Conservation (phyloP, 2,888 invertebrate genomes). For the Mellilla xanthometata region DNA sequence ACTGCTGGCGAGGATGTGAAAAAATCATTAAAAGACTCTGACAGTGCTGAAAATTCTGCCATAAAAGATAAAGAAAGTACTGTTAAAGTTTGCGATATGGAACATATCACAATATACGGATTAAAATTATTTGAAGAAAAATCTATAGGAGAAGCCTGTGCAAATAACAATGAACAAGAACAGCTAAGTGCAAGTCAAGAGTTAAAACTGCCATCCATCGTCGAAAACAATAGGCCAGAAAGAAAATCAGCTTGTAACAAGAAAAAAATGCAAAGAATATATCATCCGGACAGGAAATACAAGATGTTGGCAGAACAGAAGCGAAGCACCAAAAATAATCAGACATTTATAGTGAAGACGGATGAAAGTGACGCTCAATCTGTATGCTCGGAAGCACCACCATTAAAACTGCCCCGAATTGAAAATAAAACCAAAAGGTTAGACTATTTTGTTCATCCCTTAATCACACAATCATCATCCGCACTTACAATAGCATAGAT, state of each 20-base stretch:
- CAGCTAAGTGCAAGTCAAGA: conserved; percentile 21
- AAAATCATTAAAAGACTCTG: conserved; percentile 17
- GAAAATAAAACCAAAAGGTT: conserved; percentile 63
- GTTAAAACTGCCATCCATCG: conserved; percentile 64
- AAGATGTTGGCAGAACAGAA: conserved; percentile 57
- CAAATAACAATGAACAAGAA: conserved; percentile 22
- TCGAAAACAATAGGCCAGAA: conserved; percentile 55
- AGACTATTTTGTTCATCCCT: conserved; percentile 38
- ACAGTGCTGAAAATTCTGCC: conserved; percentile 19
- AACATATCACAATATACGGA: conserved; percentile 69
- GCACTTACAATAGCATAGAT: no score
- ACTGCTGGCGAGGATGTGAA: conserved; percentile 42
- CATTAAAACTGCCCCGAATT: conserved; percentile 71
- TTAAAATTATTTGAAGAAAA: conserved; percentile 52
- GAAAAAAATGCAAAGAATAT: conserved; percentile 51
- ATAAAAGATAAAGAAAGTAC: conserved; percentile 34
- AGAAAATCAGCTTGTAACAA: conserved; percentile 44
- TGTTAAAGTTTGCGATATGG: conserved; percentile 61
- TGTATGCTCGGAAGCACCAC: conserved; percentile 61
- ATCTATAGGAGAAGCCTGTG: conserved; percentile 19
- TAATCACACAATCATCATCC: no score
- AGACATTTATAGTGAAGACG: conserved; percentile 61
- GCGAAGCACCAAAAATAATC: conserved; percentile 51
- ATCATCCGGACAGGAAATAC: conserved; percentile 54
- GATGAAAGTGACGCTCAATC: conserved; percentile 61